Percentiles rank a stretch among this genome's conserved stretches.
Evolutionary conservation across 2,113 vertebrate species (phyloP).

Genomic region (Periophthalmus modestus): DNA sequence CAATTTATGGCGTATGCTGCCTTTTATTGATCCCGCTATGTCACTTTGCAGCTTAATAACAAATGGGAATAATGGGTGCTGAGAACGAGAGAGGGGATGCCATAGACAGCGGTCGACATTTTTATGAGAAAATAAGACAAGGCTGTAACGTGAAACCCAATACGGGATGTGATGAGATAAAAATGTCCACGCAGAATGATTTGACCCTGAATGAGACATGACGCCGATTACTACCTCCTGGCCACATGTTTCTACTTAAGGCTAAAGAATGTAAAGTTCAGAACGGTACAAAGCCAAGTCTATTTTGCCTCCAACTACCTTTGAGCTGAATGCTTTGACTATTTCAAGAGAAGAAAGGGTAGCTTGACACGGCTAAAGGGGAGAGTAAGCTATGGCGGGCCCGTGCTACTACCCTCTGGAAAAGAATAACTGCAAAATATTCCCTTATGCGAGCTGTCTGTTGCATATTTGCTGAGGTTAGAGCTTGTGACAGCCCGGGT

Average conservation of each 20-base stretch:
- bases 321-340: background rate
- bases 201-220: conserved; percentile 46
- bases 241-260: conserved; percentile 68
- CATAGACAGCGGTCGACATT: conserved; percentile 25
- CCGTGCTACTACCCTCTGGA: conserved; percentile 56
- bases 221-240: conserved; percentile 63
- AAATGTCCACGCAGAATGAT: conserved; percentile 54
- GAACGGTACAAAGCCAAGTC: conserved; percentile 45
- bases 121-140: conserved; percentile 30
- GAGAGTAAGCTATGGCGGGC: conserved; percentile 22
- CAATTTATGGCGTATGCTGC: background rate
- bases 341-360: conserved; percentile 48
- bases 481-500: conserved; percentile 45
- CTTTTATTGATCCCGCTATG: conserved; percentile 6
- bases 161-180: conserved; percentile 37
- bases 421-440: conserved; percentile 74
- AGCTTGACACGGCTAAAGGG: conserved; percentile 45
- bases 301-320: conserved; percentile 44
- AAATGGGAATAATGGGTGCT: conserved; percentile 14
- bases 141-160: conserved; percentile 25
- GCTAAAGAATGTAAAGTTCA: conserved; percentile 51
- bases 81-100: conserved; percentile 12
- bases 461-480: conserved; percentile 59
- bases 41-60: conserved; percentile 29
- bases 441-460: conserved; percentile 72